Evolutionary conservation across 92 coral and sea anemone species (phyloP), one percentile per base, ranked within the genome.

Genomic region (Heteractis magnifica): DNA sequence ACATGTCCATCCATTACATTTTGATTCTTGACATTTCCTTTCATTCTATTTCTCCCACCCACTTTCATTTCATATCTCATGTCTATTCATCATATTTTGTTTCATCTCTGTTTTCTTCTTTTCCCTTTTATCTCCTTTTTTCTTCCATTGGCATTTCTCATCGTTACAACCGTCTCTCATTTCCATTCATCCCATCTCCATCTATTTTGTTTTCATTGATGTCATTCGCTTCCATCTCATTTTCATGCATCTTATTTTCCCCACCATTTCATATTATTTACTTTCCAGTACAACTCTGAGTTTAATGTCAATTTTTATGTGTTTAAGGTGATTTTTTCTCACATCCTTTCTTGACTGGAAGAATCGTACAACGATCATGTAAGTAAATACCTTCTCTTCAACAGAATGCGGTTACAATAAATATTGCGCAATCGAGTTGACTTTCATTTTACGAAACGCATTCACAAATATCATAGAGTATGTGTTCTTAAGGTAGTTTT

Each of bases 331-430:
- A 93, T 48, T 95, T 95, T 88, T 95, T 95, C 77, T 77, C 89
- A 68, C 98, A 95, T 85, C 90, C 98, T 13, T 95, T 95, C 80
- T 83, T 93, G 81, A 94, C 93, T 56, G 95, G 95, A n/a, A 79
- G 90, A 78, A 83, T 90, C 79, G 92, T 89, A 44, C 93, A 91
- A 51, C 87, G 90, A 78, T 81, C 95, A 23, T 95, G 98, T 95
- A 83, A 93, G 98, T 92, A 15, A 34, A 13, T n/a, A 55, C 52
- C 44, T 34, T 34, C 44, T 34, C 44, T 34, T 34, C 44, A 34
- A 34, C 44, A 0, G 44, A 34, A 34, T 34, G 44, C 44, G 3
- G 44, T 34, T 34, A 34, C 44, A 34, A 34, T 34, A 34, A 34
- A 34, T 34, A 34, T 34, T 34, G 44, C 44, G 44, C 44, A 34